Evolutionary conservation across 2,888 invertebrate genomes (phyloP), one percentile per base, ranked within the genome.

Genomic region (Leptothorax acervorum): DNA sequence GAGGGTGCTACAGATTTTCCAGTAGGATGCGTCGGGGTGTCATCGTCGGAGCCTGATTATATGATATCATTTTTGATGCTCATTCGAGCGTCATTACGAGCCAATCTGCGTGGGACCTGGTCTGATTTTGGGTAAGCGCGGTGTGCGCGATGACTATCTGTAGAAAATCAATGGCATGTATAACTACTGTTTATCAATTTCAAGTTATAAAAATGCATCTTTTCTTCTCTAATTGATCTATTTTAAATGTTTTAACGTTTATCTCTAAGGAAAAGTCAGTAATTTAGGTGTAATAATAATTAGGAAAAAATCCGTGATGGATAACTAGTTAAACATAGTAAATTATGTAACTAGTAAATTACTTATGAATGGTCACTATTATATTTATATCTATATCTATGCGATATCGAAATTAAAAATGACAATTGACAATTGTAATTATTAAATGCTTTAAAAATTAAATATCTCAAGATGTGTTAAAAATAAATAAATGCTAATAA

Each of bases 41-140:
- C 91, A 88, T 91, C 91, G 76, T 82, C 62, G 85, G 65, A 87
- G 86, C 82, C 87, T 86, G 90, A 90, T 90, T 87, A 88, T 88
- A 88, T 82, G 88, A 91, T 85, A 91, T 91, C 91, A 74, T 68
- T 83, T 78, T 87, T 74, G 85, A 89, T 89, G 92, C 86, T 93
- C 93, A 90, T 93, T 93, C 90, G 89, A 92, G 91, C 92, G 90
- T 89, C 89, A 93, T 94, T 94, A 94, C 90, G 79, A 85, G 84
- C 79, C 92, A 92, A 94, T 93, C 94, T 92, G 93, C 94, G 94
- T 94, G 94, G 90, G 94, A 94, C 87, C 85, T 84, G 23, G 18
- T 70, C 39, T 82, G 68, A 76, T 85, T 84, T 85, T 45, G 15
- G 9, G 8, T 68, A 55, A 82, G 15, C 28, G 12, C 45, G 12